Conservation (phyloP, 1,140 invertebrate genomes). For the Polyergus mexicanus region DNA sequence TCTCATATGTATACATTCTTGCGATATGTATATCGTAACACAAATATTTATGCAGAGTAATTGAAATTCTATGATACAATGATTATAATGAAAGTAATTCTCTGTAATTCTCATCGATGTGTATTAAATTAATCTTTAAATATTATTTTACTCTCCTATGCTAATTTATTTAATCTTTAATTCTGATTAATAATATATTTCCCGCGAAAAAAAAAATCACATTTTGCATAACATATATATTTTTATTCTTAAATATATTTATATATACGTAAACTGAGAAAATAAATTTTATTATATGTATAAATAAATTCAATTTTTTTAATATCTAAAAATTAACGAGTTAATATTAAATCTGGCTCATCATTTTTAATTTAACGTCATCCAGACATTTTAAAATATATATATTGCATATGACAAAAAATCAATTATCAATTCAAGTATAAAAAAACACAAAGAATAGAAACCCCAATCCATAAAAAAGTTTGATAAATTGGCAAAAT, state of each 20-base stretch:
- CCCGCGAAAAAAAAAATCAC: neutral
- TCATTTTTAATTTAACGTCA: neutral
- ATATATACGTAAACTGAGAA: neutral
- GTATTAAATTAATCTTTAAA: neutral
- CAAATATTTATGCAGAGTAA: neutral
- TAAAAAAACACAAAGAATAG: neutral
- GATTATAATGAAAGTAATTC: conserved; percentile 29
- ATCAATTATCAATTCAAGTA: neutral
- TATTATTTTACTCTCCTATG: neutral
- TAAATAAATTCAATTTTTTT: neutral
- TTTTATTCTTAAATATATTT: neutral
- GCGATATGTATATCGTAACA: neutral
- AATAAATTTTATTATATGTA: neutral
- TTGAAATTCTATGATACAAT: neutral
- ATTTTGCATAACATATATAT: neutral
- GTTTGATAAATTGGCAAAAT: neutral
- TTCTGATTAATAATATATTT: neutral
- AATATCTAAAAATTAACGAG: neutral
- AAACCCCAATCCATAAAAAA: neutral
- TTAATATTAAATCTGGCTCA: neutral
- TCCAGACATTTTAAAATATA: neutral
- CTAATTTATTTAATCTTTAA: neutral
- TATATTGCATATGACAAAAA: neutral
- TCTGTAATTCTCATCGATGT: neutral
- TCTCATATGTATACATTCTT: neutral